Conservation (phyloP, 2,113 vertebrate species). For the Xiphophorus couchianus region DNA sequence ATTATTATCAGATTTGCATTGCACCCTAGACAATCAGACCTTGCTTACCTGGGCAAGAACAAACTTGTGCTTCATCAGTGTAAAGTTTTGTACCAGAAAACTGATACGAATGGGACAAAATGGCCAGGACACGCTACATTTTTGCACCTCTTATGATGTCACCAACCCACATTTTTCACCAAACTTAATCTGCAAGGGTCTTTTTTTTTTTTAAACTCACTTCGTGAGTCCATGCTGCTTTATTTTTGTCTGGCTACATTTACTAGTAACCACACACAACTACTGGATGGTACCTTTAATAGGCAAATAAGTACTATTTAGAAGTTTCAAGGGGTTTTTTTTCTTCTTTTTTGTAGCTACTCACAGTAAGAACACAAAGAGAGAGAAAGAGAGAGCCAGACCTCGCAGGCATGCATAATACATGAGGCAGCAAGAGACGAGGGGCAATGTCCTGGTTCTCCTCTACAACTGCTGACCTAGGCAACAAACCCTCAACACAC, state of each 20-base stretch:
- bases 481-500: conserved; percentile 36
- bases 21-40: background rate
- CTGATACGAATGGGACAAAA: too few species aligned
- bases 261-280: background rate
- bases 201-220: background rate
- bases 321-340: background rate
- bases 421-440: conserved; percentile 64
- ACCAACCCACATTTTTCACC: too few species aligned
- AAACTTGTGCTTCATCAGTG: too few species aligned
- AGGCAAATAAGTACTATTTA: conserved; percentile 1
- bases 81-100: too few species aligned
- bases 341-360: background rate
- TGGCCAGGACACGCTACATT: too few species aligned
- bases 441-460: conserved; percentile 69
- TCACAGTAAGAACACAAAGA: conserved; percentile 21
- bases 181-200: too few species aligned
- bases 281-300: background rate
- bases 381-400: conserved; percentile 9
- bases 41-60: too few species aligned
- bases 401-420: conserved; percentile 66
- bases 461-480: conserved; percentile 70
- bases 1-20: too few species aligned
- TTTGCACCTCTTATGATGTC: too few species aligned
- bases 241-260: background rate
- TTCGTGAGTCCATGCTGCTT: background rate